Percentiles rank a stretch among this genome's conserved stretches.
phyloP scores from a whole-genome alignment of 2,888 invertebrate genomes.

The Drosophila engyochracea region DNA sequence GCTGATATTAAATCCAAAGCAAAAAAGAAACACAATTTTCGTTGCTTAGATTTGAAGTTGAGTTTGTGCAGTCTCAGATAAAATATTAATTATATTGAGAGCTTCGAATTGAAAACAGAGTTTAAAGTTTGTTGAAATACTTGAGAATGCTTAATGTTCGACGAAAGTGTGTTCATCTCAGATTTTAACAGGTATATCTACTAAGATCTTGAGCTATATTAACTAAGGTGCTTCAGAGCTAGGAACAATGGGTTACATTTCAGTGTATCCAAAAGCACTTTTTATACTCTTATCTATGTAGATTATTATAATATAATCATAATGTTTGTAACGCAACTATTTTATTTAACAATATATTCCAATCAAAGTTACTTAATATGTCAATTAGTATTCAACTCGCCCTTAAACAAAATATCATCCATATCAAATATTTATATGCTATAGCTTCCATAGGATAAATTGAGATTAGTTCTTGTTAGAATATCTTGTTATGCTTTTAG shows the following conservation, averaged over 20 bases:
- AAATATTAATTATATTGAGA: neutral
- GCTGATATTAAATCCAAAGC: constrained; percentile 16
- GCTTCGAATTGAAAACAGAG: neutral
- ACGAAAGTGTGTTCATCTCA: neutral
- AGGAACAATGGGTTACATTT: neutral
- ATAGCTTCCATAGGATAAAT: neutral
- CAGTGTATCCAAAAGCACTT: neutral
- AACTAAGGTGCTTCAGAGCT: neutral
- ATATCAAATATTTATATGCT: neutral
- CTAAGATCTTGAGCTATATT: neutral
- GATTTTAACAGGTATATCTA: neutral
- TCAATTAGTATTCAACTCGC: too few relatives aligned
- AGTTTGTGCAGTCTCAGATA: neutral
- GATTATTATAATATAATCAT: too few relatives aligned
- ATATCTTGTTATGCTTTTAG: neutral
- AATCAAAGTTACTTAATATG: too few relatives aligned
- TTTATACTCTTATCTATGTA: too few relatives aligned
- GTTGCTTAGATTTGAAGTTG: neutral
- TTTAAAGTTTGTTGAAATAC: neutral
- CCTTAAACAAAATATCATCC: neutral
- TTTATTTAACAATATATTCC: too few relatives aligned
- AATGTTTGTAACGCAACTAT: too few relatives aligned
- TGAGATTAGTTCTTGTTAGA: neutral
- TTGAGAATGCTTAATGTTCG: neutral
- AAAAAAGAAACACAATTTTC: constrained; percentile 4